Conservation (phyloP, 2,888 invertebrate genomes). For the Xestia c-nigrum region DNA sequence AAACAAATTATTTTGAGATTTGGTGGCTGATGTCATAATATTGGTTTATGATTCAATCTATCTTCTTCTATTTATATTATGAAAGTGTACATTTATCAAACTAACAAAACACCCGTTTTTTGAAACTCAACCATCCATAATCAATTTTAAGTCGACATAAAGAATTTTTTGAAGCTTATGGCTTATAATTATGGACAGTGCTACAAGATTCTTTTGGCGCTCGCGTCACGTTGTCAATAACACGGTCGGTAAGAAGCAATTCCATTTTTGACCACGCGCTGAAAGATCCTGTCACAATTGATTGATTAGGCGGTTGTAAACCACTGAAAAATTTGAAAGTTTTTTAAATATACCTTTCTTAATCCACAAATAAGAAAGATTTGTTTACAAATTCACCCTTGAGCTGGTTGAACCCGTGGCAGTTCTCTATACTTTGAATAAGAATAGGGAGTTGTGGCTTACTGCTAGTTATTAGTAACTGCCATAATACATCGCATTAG, state of each 20-base stretch:
- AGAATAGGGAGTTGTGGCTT: background rate
- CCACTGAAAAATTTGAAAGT: background rate
- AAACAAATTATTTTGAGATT: conserved; percentile 51
- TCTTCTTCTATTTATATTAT: conserved; percentile 4
- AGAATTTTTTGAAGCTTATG: background rate
- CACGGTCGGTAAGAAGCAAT: background rate
- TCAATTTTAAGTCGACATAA: background rate
- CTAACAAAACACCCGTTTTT: background rate
- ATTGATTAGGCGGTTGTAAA: background rate
- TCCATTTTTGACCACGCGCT: background rate
- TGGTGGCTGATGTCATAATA: conserved; percentile 58
- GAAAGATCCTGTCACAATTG: background rate
- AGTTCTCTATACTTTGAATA: background rate
- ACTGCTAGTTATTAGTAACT: background rate
- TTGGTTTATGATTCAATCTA: conserved; percentile 22
- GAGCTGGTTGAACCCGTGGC: background rate
- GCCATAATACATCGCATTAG: background rate
- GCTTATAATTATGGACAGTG: background rate
- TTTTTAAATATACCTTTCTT: background rate
- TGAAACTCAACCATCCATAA: background rate
- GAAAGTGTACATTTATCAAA: background rate
- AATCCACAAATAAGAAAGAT: background rate
- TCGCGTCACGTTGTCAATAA: background rate
- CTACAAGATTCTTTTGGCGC: background rate
- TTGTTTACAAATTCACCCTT: background rate